phyloP scores from a whole-genome alignment of 2,113 vertebrate genomes.

The Pseudois nayaur region DNA sequence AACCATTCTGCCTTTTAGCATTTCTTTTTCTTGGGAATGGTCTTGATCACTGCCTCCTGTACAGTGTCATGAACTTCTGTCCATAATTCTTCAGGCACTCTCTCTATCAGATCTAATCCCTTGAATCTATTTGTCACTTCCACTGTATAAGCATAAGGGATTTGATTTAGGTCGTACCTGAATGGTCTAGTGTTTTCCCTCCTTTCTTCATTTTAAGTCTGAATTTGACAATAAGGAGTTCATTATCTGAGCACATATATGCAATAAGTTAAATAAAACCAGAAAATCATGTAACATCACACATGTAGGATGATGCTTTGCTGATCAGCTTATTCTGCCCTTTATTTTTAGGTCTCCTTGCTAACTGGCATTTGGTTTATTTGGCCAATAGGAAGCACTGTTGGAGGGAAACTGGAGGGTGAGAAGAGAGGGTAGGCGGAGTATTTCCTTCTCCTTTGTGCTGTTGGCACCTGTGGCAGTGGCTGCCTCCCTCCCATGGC shows the following conservation, averaged over 20 bases:
- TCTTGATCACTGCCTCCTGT: not conserved
- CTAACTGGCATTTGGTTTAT: not conserved
- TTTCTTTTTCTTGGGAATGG: not conserved
- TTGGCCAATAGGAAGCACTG: not conserved
- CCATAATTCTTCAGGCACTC: not conserved
- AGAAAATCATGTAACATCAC: not conserved
- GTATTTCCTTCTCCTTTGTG: not conserved
- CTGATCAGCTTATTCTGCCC: not conserved
- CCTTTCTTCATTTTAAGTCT: not conserved
- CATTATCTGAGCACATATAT: not conserved
- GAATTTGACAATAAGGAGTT: not conserved
- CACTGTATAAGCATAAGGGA: not conserved
- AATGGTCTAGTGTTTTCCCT: not conserved
- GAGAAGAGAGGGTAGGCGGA: not conserved
- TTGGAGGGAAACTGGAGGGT: not conserved
- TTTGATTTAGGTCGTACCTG: not conserved
- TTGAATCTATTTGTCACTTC: not conserved
- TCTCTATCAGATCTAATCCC: not conserved
- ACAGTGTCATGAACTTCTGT: accelerated
- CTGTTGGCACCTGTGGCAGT: not conserved
- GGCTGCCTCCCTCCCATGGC: not conserved
- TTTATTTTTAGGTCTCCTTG: not conserved
- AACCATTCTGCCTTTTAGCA: not conserved
- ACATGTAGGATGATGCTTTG: not conserved
- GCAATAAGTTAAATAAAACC: not conserved